phyloP scores from a whole-genome alignment of 2,113 vertebrate genomes.

The Salminus brasiliensis region DNA sequence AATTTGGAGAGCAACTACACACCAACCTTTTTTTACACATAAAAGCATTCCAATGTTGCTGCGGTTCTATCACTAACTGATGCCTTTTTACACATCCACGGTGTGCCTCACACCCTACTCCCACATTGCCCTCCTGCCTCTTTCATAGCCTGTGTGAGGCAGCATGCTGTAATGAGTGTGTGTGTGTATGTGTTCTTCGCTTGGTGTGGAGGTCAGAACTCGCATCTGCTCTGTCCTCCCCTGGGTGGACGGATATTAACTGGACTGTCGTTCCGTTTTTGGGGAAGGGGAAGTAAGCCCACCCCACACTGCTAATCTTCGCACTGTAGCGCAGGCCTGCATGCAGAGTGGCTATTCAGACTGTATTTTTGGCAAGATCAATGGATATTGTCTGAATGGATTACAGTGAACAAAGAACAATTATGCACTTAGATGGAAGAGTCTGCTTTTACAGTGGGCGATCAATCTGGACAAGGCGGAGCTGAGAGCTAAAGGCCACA shows the following conservation, averaged over 20 bases:
- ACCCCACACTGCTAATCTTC: not conserved
- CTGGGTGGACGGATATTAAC: not conserved
- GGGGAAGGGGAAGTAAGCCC: not conserved
- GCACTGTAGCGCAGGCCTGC: not conserved
- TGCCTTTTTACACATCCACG: not conserved
- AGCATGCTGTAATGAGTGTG: not conserved
- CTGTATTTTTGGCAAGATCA: conserved; percentile 55
- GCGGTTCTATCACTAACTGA: too few species aligned
- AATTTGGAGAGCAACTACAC: too few species aligned
- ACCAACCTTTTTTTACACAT: too few species aligned
- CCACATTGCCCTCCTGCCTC: not conserved
- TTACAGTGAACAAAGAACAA: conserved; percentile 59
- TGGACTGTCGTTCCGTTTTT: not conserved
- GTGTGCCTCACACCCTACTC: not conserved
- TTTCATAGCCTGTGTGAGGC: not conserved
- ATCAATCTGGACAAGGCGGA: conserved; percentile 54
- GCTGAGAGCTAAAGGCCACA: conserved; percentile 45
- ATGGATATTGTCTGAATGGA: conserved; percentile 55
- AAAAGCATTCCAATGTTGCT: too few species aligned
- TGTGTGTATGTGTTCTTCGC: not conserved
- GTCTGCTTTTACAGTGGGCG: conserved; percentile 45
- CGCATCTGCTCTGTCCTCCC: not conserved
- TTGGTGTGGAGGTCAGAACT: not conserved
- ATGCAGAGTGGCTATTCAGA: conserved; percentile 28
- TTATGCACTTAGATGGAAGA: conserved; percentile 57